These are phyloP conservation scores for Nettapus auritus DNA, from an alignment of 2,113 vertebrate species.

Conservation along the genomic window DNA sequence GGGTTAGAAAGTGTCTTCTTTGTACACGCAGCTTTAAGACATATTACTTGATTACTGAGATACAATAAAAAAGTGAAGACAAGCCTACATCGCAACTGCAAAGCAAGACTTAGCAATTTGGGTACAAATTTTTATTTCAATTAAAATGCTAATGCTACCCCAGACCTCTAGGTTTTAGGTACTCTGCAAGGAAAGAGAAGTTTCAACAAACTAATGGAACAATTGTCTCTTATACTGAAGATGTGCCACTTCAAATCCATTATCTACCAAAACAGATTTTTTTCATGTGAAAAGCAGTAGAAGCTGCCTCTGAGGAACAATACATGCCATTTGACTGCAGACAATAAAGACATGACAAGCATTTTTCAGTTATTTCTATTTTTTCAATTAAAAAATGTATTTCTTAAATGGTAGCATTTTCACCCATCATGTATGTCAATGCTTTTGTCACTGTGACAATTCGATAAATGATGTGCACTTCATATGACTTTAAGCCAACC, in stretches of 20 bases:
- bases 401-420: neutral
- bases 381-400: neutral
- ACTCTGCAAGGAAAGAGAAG: neutral
- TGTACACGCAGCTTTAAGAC: neutral
- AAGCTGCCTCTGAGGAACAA: neutral
- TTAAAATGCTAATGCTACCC: neutral
- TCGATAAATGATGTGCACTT: neutral
- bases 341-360: neutral
- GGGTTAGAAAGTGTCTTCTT: neutral
- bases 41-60: neutral
- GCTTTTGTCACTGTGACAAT: neutral
- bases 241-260: neutral
- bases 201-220: neutral
- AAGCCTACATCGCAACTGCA: neutral
- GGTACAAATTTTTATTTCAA: neutral
- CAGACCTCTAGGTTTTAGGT: neutral
- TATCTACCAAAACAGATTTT: neutral
- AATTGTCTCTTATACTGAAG: neutral
- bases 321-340: neutral
- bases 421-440: neutral
- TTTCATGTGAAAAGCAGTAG: neutral
- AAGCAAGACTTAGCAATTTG: neutral
- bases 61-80: neutral
- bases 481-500: neutral
- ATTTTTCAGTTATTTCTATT: neutral